Conservation (phyloP, 2,113 vertebrate genomes). For the Gila orcuttii region DNA sequence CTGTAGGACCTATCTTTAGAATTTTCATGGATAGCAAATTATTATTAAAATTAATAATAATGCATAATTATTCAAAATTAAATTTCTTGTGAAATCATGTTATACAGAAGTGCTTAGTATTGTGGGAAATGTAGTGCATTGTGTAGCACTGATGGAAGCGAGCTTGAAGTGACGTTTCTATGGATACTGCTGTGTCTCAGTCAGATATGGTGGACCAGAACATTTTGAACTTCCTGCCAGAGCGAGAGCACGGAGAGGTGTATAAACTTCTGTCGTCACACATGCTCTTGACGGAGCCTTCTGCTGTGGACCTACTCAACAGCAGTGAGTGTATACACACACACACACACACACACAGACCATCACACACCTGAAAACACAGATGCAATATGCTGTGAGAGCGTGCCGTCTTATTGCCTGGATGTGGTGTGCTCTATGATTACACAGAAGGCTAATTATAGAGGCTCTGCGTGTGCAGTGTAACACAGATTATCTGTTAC, state of each 20-base stretch:
- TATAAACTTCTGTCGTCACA: conserved; percentile 85
- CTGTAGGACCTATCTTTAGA: too few species aligned
- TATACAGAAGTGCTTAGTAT: not conserved
- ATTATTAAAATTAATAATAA: not conserved
- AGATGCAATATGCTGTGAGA: not conserved
- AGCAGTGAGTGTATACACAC: conserved; percentile 74
- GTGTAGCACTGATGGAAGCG: not conserved
- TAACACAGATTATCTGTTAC: conserved; percentile 47
- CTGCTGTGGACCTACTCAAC: conserved; percentile 82
- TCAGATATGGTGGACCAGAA: conserved; percentile 93
- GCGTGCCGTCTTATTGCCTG: not conserved
- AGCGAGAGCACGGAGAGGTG: conserved; percentile 87
- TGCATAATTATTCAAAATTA: not conserved
- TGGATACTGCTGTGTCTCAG: conserved; percentile 82
- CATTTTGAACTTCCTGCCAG: conserved; percentile 91
- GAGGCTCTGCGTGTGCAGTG: not conserved
- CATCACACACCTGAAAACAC: too few species aligned
- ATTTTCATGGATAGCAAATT: too few species aligned
- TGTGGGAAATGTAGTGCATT: conserved; percentile 7
- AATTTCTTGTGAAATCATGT: not conserved
- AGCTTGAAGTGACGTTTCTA: conserved; percentile 52
- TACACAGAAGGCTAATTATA: conserved; percentile 40
- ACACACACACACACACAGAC: not conserved
- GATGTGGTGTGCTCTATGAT: conserved; percentile 28
- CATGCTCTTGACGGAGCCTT: conserved; percentile 78